Evolutionary conservation across 2,888 invertebrate species (phyloP), one percentile per base, ranked within the genome.

Genomic region (Calliphora vomitoria): DNA sequence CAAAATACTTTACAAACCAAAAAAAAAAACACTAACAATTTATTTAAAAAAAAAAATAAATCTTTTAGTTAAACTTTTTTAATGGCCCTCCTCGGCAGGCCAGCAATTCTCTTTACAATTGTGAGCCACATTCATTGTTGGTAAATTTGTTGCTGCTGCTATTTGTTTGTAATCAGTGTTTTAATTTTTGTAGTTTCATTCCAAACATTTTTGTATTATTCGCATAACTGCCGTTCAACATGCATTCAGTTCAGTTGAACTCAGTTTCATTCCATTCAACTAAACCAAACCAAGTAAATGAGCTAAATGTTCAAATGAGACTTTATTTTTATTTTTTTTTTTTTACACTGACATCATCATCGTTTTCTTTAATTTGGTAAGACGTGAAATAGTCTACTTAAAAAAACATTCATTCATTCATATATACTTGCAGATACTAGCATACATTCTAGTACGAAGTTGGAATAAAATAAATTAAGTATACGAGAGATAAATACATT

Each of bases 261-360:
- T 55, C 55, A 35, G 62, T 44, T 74, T n/a, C 8, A 58, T 58
- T 44, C 47, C 38, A 74, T 72, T 81, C 18, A 62, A 20, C 35
- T 47, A 18, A 58, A 72, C 38, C 13, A 15, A 58, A 44, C 47
- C 31, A 60, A 50, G 25, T 47, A 53, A 71, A 13, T 81, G 53
- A 82, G n/a, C 4, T 82, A 78, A 83, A 79, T 84, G 38, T 13
- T 47, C 64, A 72, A 66, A 72, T 58, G 38, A 58, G 64, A 47
- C 13, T 25, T 25, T 25, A 25, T 25, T 25, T 25, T 1, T 25
- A n/a, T 64, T 53, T 44, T 35, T 38, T 11, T 53, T 3, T 6
- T 4, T 31, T 0, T 8, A 8, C 5, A 84, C 55, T 84, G 84
- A 84, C 72, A 84, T 84, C 84, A 83, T 64, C 69, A 79, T 18